Evolutionary conservation across 1,140 invertebrate species (phyloP).

Genomic region (Drosophila ercepeae): DNA sequence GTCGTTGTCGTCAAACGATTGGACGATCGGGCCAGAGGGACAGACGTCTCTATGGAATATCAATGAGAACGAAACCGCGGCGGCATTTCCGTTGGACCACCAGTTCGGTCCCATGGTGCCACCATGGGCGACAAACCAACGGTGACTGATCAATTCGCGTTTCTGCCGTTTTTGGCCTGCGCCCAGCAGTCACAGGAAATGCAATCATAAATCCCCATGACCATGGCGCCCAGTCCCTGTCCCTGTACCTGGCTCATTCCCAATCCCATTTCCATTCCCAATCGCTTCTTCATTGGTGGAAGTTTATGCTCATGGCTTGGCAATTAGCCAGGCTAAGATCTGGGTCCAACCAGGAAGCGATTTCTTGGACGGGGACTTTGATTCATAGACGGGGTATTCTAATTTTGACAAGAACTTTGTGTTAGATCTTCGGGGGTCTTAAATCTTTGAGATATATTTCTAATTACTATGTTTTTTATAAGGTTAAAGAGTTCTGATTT

Average conservation of each 20-base stretch:
- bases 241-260: too few species aligned
- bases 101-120: constrained; percentile 37
- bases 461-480: too few species aligned
- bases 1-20: background rate
- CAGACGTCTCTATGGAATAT: constrained; percentile 49
- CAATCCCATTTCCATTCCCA: background rate
- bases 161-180: constrained; percentile 36
- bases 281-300: constrained; percentile 15
- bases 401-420: background rate
- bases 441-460: too few species aligned
- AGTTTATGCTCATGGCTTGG: constrained; percentile 47
- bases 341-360: constrained; percentile 64
- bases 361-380: constrained; percentile 1
- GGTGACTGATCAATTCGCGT: constrained; percentile 35
- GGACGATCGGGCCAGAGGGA: background rate
- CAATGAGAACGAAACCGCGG: constrained; percentile 62
- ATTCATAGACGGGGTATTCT: constrained; percentile 13
- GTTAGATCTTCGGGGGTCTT: too few species aligned
- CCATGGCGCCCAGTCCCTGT: constrained; percentile 7
- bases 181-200: constrained; percentile 53
- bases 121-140: constrained; percentile 56
- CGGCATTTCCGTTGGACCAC: constrained; percentile 51
- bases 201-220: constrained; percentile 68
- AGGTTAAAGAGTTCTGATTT: too few species aligned
- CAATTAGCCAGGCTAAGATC: constrained; percentile 70